Evolutionary conservation across 2,888 invertebrate species (phyloP), one percentile per base, ranked within the genome.

Genomic region (Hirtodrosophila histrioides): DNA sequence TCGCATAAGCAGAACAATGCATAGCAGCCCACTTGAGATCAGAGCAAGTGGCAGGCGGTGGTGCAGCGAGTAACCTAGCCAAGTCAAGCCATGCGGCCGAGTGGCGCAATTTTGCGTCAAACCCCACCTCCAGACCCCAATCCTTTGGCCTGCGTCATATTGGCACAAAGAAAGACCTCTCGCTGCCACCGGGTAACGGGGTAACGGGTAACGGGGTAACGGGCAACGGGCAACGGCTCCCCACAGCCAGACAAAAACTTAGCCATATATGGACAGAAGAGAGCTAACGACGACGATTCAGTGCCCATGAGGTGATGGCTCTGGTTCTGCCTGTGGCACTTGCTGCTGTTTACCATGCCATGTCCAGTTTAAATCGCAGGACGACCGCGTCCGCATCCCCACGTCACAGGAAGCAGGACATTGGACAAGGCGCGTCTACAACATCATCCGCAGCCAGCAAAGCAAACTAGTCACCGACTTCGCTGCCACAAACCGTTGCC

Each of bases 11-110:
- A 67, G 75, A 85, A 87, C 83, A 88, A 83, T 88, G 80, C 79
- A 66, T 45, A 61, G 78, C 89, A 83, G 79, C 75, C 76, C 88
- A 88, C 89, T 89, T 83, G 87, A 83, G 79, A 81, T 86, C 73
- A 69, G 68, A 72, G 76, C 75, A 78, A 87, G 88, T 83, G 80
- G 69, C 84, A 78, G 66, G 57, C 65, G 60, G 50, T 54, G 66
- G 50, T 56, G 60, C 51, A 68, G 63, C 3, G 31, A 55, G 60
- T 45, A 53, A 54, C 71, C 53, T 55, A 54, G 67, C 66, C 50
- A 70, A 70, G 58, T 55, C 69, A 73, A 67, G 66, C 63, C 67
- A 53, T 50, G 49, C 56, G 70, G 49, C 54, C 58, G 66, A 68
- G 70, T 70, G 60, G 51, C 82, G 73, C 81, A 73, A 86, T 75